Evolutionary conservation across 1,140 invertebrate genomes (phyloP), one percentile per base, ranked within the genome.

Genomic region (Meloidogyne floridensis): DNA sequence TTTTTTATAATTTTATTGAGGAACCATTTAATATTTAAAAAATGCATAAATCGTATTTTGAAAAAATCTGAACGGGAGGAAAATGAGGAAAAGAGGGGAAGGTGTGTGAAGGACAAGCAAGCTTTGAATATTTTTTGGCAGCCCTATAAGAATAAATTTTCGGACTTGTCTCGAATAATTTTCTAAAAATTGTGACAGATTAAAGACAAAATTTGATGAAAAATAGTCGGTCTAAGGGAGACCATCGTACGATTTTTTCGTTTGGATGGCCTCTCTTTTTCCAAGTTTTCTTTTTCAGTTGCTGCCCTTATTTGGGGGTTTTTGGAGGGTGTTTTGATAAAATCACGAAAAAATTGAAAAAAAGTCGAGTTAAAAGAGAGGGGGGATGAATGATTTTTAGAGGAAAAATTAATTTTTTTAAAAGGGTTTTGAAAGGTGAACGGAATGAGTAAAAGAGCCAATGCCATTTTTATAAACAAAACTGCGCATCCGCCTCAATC

Each of bases 141-240:
- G 59, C 10, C 7, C 59, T 65, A 65, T 32, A 65, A 65, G n/a
- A 65, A n/a, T 65, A 59, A n/a, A n/a, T 65, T 65, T 65, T 65
- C n/a, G 15, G 59, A 65, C 59, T 59, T 65, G 59, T 65, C 59
- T 65, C 59, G 59, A 65, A 65, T 65, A 65, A 65, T 65, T 65
- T 65, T 59, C 15, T 6, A 65, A 54, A 54, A 65, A 65, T 4
- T 59, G 11, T 13, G 4, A 59, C 13, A 15, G 13, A 65, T 4
- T 47, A 8, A 8, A 65, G 59, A 18, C 32, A 32, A n/a, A 7
- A 65, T 5, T n/a, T 65, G 59, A 65, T 47, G 47, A 47, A 47
- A 47, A 47, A 47, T n/a, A 65, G 59, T 18, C 7, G n/a, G n/a
- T 65, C n/a, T 65, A 65, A 65, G n/a, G n/a, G 59, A 15, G 59